Evolutionary conservation across 2,888 invertebrate species (phyloP), one percentile per base, ranked within the genome.

Genomic region (Teleiodes luculella): DNA sequence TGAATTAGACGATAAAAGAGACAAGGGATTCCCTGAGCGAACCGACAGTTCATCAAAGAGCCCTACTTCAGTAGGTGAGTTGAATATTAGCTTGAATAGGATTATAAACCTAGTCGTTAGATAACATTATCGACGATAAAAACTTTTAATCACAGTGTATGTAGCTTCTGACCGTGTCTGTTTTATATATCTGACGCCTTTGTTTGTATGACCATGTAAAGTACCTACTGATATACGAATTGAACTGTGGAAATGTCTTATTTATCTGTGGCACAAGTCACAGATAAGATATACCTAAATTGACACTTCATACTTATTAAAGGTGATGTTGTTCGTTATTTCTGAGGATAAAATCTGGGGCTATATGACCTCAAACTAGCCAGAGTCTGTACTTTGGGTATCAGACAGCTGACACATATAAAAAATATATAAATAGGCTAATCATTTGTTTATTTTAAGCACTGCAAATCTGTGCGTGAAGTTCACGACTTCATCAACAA

Each of bases 1-100:
- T 39, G 94, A 94, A 60, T 83, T 91, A 57, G 93, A 93, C 54
- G 87, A 83, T 57, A 90, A 81, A 66, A 83, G 86, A 51, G 82
- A 82, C n/a, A 87, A 85, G 58, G 85, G 84, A 14, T 90, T 87
- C 56, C 76, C 78, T 6, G 76, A 84, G 63, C 71, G 87, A 64
- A 74, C 79, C 35, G 91, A 90, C 58, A 90, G 90, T 46, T 86
- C 90, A 18, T 91, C 92, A 41, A 94, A 92, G 83, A 94, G 93
- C 67, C 94, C 94, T 0, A 92, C 92, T 5, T 93, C 94, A 47
- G 92, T 92, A 10, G 90, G 90, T 90, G 66, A 85, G 90, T 86
- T 46, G 33, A 18, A n/a, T n/a, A n/a, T 46, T 14, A 8, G 46
- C 2, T 11, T 14, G 18, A 46, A 49, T 13, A 5, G 46, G 46